These are phyloP conservation scores for Phocides pigmalion DNA, from an alignment of 1,140 invertebrate genomes.

Conservation along the genomic window DNA sequence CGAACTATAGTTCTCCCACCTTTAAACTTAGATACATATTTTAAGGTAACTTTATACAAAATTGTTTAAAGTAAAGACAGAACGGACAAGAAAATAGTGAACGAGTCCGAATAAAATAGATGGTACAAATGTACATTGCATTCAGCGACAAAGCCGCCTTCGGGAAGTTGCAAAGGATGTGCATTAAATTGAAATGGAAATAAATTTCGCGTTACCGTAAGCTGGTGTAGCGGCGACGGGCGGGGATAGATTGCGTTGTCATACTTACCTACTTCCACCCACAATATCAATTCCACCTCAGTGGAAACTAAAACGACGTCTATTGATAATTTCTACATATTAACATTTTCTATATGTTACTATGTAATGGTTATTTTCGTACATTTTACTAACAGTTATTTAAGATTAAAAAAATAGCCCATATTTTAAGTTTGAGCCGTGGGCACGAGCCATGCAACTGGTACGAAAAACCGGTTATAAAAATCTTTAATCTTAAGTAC, in stretches of 20 bases:
- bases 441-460: no score
- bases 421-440: no score
- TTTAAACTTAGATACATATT: no score
- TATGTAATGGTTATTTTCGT: no score
- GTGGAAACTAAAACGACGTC: not conserved
- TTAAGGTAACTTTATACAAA: not conserved
- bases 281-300: not conserved
- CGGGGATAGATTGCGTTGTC: conserved; percentile 60
- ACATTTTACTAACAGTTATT: no score
- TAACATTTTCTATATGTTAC: no score
- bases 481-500: no score
- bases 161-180: conserved; percentile 53
- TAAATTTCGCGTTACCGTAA: conserved; percentile 63
- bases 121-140: conserved; percentile 25
- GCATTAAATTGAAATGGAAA: conserved; percentile 69
- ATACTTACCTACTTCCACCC: conserved; percentile 4
- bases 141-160: conserved; percentile 43
- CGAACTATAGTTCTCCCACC: no score
- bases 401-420: no score
- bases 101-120: conserved; percentile 6
- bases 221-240: conserved; percentile 54
- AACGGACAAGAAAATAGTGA: not conserved
- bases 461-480: no score
- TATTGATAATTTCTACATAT: not conserved
- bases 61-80: not conserved